phyloP scores from a whole-genome alignment of 2,888 invertebrate genomes.

The Petrophora chlorosata region DNA sequence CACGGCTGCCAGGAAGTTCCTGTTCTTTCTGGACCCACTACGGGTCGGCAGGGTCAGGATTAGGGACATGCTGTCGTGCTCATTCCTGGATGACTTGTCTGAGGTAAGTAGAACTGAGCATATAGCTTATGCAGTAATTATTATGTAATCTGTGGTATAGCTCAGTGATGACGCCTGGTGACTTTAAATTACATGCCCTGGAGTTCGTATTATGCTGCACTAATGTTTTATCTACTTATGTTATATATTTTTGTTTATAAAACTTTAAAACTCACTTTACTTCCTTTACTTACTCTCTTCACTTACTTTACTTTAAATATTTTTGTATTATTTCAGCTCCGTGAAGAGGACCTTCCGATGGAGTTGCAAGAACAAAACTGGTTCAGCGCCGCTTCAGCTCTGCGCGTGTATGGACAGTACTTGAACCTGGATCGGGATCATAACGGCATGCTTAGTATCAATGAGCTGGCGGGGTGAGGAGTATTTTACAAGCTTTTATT shows the following conservation, averaged over 20 bases:
- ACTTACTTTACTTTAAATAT: background rate
- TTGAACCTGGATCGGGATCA: conserved; percentile 96
- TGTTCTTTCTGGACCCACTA: conserved; percentile 97
- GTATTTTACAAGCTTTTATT: too few species aligned
- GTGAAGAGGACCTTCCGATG: conserved; percentile 93
- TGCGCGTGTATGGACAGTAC: conserved; percentile 96
- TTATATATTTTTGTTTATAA: too few species aligned
- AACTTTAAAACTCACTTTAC: too few species aligned
- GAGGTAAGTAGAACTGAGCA: conserved; percentile 85
- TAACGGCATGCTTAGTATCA: conserved; percentile 97
- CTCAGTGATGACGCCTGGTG: too few species aligned
- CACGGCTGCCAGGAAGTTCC: conserved; percentile 97
- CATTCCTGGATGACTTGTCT: conserved; percentile 95
- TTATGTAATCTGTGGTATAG: too few species aligned
- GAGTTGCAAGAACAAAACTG: conserved; percentile 94
- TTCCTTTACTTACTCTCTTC: too few species aligned
- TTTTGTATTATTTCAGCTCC: conserved; percentile 69
- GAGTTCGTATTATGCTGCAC: too few species aligned
- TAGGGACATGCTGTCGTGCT: conserved; percentile 94
- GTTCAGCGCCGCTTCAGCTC: conserved; percentile 95
- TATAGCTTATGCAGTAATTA: too few species aligned
- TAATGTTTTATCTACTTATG: too few species aligned
- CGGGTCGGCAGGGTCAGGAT: conserved; percentile 95
- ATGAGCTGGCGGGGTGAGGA: conserved; percentile 92
- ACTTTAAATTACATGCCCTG: too few species aligned